Base-by-base conservation (phyloP, 2,113 vertebrate species). In the Sarotherodon lohbergeri region DNA sequence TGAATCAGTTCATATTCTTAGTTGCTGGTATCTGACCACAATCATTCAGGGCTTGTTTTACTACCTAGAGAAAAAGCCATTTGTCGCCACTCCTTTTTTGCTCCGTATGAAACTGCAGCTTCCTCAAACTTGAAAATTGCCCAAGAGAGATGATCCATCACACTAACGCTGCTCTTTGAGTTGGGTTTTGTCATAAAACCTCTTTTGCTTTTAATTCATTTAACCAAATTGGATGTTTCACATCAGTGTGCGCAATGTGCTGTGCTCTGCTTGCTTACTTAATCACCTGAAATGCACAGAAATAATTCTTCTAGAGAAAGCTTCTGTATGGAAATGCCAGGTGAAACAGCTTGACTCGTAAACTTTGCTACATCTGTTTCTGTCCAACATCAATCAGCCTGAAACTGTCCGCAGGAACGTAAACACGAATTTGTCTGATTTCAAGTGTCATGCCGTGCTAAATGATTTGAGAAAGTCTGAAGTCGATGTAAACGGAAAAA, bases 151-250 rank as follows among this genome's bases (percentile, higher is more conserved):
- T 50, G 79, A 90, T 95, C 80, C 80, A 81, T 91, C 88, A 82
- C 61, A 55, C 27, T 59, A 76, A 89, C 86, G 66, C 81, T 79
- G 22, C 19, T 54, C 82, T 80, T 90, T 84, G 17, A 84, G 56
- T 89, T 86, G 52, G n/a, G 13, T 61, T 80, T 86, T 84, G 82
- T 88, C 80, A 73, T 46, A 55, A 87, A 83, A 80, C 86, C 24
- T 76, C 36, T 86, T 88, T 91, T 80, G 22, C 12, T 61, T 81
- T 85, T 82, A 87, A 85, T 89, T 87, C 36, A 83, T 87, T 61
- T 22, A 83, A 39, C 36, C 39, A 52, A 43, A 82, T 85, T 79
- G 86, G 48, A 61, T 59, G 16, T 48, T 80, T 84, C 9, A 52
- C 27, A 36, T 88, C 54, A 9, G 34, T 17, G 11, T 80, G 39